These are phyloP conservation scores for Tipula confusa DNA, from an alignment of 2,888 invertebrate genomes.

Conservation along the genomic window DNA sequence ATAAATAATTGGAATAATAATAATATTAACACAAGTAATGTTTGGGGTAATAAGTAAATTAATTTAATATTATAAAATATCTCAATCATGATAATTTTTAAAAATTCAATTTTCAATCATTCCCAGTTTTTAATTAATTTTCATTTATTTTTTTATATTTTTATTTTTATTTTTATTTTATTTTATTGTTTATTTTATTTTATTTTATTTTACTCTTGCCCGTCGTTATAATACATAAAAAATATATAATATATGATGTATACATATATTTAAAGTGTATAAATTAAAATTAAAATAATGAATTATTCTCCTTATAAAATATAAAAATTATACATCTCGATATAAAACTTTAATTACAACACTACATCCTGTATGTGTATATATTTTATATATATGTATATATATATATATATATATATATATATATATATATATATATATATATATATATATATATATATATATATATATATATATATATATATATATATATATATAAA, in stretches of 20 bases:
- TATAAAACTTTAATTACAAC: not conserved
- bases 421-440: not conserved
- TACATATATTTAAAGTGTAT: not conserved
- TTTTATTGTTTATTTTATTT: not conserved
- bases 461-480: not conserved
- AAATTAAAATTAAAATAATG: not conserved
- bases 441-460: not conserved
- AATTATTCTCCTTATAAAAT: not conserved
- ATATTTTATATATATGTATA: not conserved
- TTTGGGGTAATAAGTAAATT: constrained; percentile 28
- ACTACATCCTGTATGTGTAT: too few species aligned
- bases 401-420: too few species aligned
- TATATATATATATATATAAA: not conserved
- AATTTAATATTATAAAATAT: too few species aligned
- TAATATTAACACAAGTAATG: constrained; percentile 16
- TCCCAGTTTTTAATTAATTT: not conserved
- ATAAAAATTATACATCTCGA: not conserved
- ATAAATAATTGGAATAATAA: constrained; percentile 28
- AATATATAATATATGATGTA: not conserved
- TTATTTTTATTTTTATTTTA: not conserved
- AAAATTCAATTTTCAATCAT: constrained; percentile 26
- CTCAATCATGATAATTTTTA: not conserved
- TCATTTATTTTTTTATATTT: not conserved
- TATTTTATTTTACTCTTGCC: not conserved
- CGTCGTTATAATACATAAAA: not conserved